These are phyloP conservation scores for Neotoma lepida DNA, from an alignment of 2,113 vertebrate genomes.

Conservation along the genomic window DNA sequence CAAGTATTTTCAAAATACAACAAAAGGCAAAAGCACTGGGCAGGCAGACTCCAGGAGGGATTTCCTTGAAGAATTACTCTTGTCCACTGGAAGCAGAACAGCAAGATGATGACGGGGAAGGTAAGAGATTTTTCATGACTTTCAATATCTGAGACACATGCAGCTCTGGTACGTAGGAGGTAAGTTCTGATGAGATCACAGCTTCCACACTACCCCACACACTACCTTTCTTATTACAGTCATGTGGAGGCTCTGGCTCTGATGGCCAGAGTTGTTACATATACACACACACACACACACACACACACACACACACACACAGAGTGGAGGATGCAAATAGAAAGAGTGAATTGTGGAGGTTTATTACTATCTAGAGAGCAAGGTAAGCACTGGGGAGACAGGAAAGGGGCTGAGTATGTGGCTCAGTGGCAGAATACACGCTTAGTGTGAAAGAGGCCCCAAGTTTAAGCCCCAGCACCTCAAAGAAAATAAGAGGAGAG, in stretches of 20 bases:
- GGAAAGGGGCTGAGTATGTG: rapidly evolving
- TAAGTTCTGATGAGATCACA: background rate
- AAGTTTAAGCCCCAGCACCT: background rate
- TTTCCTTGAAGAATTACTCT: background rate
- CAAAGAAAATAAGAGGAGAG: background rate
- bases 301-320: background rate
- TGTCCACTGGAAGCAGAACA: background rate
- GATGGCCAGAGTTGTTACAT: background rate
- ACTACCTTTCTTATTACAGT: background rate
- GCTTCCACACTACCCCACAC: background rate
- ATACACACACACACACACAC: background rate
- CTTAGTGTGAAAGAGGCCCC: background rate
- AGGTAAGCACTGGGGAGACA: background rate
- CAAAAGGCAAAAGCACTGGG: background rate
- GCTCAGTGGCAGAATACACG: background rate
- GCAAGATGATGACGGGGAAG: background rate
- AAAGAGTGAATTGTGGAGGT: background rate
- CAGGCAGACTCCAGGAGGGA: background rate
- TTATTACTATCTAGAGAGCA: background rate
- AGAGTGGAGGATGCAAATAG: background rate
- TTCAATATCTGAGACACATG: background rate
- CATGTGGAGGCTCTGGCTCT: background rate
- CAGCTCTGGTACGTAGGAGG: background rate
- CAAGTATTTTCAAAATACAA: slow-evolving; percentile 40
- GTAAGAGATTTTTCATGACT: background rate